A percentile compares a stretch with the other conserved stretches of the same genome.
These are phyloP conservation scores for Heptranchias perlo DNA, from an alignment of 2,113 vertebrate genomes.

Conservation along the genomic window DNA sequence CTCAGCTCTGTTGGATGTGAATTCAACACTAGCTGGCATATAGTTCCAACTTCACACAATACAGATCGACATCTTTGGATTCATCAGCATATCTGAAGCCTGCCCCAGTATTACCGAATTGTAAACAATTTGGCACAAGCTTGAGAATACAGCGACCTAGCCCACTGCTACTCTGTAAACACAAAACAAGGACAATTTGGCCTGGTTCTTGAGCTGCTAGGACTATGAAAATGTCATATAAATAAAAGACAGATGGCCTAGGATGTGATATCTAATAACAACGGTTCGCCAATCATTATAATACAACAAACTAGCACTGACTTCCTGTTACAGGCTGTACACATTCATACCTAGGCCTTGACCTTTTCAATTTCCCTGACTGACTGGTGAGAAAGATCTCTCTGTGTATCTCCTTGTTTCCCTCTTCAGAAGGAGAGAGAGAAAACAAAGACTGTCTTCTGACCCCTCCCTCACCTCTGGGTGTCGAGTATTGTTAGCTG, in stretches of 20 bases:
- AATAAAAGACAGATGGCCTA: neutral
- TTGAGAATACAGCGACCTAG: neutral
- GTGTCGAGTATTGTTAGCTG: neutral
- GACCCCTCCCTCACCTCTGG: neutral
- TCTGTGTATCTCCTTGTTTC: neutral
- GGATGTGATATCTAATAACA: neutral
- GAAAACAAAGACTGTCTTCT: neutral
- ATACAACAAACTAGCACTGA: neutral
- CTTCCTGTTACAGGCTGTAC: neutral
- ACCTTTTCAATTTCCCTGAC: neutral
- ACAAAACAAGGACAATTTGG: neutral
- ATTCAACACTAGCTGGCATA: neutral
- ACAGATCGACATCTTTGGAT: neutral
- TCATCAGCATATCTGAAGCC: neutral
- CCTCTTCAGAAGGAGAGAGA: neutral
- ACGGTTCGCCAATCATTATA: neutral
- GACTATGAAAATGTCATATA: neutral
- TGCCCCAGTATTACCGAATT: neutral
- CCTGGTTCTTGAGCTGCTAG: neutral
- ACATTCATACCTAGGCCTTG: neutral
- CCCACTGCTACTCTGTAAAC: neutral
- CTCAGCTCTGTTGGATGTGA: neutral
- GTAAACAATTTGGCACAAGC: neutral
- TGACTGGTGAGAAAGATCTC: neutral
- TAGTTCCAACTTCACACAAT: neutral